phyloP scores from a whole-genome alignment of 2,888 invertebrate species.

The Baronia brevicornis region DNA sequence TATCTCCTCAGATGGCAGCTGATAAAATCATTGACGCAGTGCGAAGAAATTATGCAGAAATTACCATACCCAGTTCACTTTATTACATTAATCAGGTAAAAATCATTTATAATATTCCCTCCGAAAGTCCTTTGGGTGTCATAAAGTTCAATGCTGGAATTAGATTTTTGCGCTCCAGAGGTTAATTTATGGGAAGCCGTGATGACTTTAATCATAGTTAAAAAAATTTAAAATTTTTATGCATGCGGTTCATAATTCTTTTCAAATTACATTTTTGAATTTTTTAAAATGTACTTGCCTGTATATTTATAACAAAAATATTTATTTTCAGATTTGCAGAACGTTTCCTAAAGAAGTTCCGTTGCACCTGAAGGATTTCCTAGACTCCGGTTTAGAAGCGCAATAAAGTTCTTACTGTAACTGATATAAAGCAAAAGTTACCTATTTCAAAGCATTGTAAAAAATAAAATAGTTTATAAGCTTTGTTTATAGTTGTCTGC shows the following conservation, averaged over 20 bases:
- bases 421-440: slow-evolving; percentile 15
- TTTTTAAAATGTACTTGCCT: not conserved
- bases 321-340: slow-evolving; percentile 66
- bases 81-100: slow-evolving; percentile 72
- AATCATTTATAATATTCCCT: slow-evolving; percentile 1
- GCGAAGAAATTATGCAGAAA: slow-evolving; percentile 75
- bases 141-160: too few relatives aligned
- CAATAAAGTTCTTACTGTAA: slow-evolving; percentile 33
- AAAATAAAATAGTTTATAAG: slow-evolving; percentile 15
- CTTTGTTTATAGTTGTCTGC: too few relatives aligned
- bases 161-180: too few relatives aligned
- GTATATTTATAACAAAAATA: not conserved
- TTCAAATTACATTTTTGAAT: too few relatives aligned
- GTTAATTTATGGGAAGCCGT: too few relatives aligned
- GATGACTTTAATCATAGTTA: too few relatives aligned
- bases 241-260: too few relatives aligned
- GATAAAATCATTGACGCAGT: slow-evolving; percentile 80
- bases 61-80: slow-evolving; percentile 78
- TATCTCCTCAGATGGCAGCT: slow-evolving; percentile 79
- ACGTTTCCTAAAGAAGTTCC: slow-evolving; percentile 71
- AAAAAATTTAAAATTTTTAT: too few relatives aligned
- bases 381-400: slow-evolving; percentile 79
- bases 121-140: too few relatives aligned
- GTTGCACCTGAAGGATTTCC: slow-evolving; percentile 75
- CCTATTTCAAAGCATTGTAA: too few relatives aligned